Evolutionary conservation across 2,888 invertebrate species (phyloP).

Genomic region (Himalopsyche japonica): DNA sequence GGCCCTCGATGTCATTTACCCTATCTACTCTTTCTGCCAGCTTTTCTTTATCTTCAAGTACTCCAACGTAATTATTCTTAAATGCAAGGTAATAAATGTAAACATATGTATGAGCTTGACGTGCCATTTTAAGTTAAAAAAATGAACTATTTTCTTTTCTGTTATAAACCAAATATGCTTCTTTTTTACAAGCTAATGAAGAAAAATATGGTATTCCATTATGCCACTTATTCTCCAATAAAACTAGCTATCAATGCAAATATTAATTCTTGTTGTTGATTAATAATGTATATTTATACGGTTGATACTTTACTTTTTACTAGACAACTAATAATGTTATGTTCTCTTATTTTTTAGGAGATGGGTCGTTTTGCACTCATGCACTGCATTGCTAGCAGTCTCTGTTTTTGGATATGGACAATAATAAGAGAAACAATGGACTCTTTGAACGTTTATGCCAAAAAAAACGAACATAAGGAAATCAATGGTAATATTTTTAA

Average conservation of each 20-base stretch:
- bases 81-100: conserved; percentile 49
- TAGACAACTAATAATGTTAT: no score
- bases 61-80: conserved; percentile 70
- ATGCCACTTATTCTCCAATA: no score
- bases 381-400: conserved; percentile 78
- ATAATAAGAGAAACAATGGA: conserved; percentile 75
- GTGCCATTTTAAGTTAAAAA: no score
- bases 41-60: conserved; percentile 82
- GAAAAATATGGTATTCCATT: no score
- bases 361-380: conserved; percentile 74
- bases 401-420: conserved; percentile 81
- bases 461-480: conserved; percentile 35
- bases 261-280: no score
- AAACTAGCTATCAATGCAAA: no score
- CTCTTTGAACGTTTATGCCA: conserved; percentile 60
- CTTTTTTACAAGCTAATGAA: no score
- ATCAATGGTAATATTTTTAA: not conserved
- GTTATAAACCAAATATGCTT: no score
- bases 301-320: no score
- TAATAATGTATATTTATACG: no score
- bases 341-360: conserved; percentile 47
- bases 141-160: no score
- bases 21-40: conserved; percentile 74
- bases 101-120: no score
- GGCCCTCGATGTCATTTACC: conserved; percentile 69